A percentile compares a stretch with the other conserved stretches of the same genome.
Conservation (phyloP, 1,140 invertebrate species). For the Phthorimaea operculella region DNA sequence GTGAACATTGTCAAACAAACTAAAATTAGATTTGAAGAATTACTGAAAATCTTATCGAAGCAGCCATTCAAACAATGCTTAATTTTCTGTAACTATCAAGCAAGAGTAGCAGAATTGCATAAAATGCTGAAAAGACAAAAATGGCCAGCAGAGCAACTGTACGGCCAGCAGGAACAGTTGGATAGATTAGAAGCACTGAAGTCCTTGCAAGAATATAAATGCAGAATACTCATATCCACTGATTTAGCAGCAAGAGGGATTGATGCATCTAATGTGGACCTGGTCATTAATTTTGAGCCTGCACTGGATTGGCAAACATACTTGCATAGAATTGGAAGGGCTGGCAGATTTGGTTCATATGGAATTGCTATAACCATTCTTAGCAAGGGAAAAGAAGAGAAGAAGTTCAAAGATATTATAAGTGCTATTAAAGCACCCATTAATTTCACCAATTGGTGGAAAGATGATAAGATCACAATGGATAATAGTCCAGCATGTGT, state of each 20-base stretch:
- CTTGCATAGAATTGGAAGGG: slow-evolving; percentile 94
- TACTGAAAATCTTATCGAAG: slow-evolving; percentile 77
- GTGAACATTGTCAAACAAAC: slow-evolving; percentile 73
- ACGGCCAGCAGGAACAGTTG: slow-evolving; percentile 81
- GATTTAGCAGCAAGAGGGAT: slow-evolving; percentile 90
- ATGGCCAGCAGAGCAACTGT: slow-evolving; percentile 78
- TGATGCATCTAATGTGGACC: slow-evolving; percentile 91
- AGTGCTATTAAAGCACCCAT: slow-evolving; percentile 29
- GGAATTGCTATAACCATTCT: slow-evolving; percentile 79
- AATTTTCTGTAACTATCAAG: slow-evolving; percentile 90
- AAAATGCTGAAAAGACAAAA: slow-evolving; percentile 76
- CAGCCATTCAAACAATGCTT: slow-evolving; percentile 89
- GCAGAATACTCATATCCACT: slow-evolving; percentile 89
- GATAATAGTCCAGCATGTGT: neutral
- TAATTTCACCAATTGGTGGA: slow-evolving; percentile 38
- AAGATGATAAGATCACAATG: slow-evolving; percentile 9
- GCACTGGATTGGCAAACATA: slow-evolving; percentile 88
- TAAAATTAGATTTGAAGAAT: slow-evolving; percentile 75
- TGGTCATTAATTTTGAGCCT: slow-evolving; percentile 93
- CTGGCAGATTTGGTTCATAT: slow-evolving; percentile 88
- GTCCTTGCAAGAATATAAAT: slow-evolving; percentile 81
- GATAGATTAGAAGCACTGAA: slow-evolving; percentile 80
- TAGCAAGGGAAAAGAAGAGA: slow-evolving; percentile 69
- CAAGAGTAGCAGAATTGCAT: slow-evolving; percentile 77
- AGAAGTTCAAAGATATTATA: slow-evolving; percentile 70